These are phyloP conservation scores for Streblospio benedicti DNA, from an alignment of 1,140 invertebrate genomes.

Conservation along the genomic window DNA sequence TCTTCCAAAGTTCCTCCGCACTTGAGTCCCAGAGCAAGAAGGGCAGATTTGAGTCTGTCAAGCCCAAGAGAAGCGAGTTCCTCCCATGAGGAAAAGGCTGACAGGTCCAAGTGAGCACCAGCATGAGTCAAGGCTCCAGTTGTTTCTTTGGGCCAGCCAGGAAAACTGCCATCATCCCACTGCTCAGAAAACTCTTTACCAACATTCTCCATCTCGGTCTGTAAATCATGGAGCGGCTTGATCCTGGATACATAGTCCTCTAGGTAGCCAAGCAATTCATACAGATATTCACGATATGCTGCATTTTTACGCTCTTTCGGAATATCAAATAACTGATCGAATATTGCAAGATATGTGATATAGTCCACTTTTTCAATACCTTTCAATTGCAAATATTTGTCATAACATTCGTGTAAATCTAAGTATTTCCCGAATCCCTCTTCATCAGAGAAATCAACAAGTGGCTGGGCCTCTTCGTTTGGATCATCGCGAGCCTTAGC, in stretches of 20 bases:
- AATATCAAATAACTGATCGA: conserved; percentile 94
- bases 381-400: conserved; percentile 93
- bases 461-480: conserved; percentile 63
- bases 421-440: conserved; percentile 98
- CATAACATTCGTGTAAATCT: conserved; percentile 95
- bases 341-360: conserved; percentile 83
- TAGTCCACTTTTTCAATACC: conserved; percentile 96
- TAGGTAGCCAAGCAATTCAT: conserved; percentile 77
- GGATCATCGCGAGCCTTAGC: conserved; percentile 79
- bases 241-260: conserved; percentile 75
- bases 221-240: conserved; percentile 82
- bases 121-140: conserved; percentile 78
- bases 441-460: conserved; percentile 98
- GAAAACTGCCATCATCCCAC: conserved; percentile 81
- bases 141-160: conserved; percentile 95
- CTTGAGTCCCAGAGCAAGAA: conserved; percentile 94
- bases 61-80: conserved; percentile 19
- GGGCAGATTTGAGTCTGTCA: conserved; percentile 62
- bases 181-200: conserved; percentile 75
- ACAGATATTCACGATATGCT: conserved; percentile 79
- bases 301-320: conserved; percentile 87
- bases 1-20: conserved; percentile 68
- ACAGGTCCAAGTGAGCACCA: conserved; percentile 91
- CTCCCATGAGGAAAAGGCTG: conserved; percentile 90
- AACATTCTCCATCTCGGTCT: conserved; percentile 65